Evolutionary conservation across 2,797 vertebrate species (phyloP).

Genomic region (Muscicapa striata): DNA sequence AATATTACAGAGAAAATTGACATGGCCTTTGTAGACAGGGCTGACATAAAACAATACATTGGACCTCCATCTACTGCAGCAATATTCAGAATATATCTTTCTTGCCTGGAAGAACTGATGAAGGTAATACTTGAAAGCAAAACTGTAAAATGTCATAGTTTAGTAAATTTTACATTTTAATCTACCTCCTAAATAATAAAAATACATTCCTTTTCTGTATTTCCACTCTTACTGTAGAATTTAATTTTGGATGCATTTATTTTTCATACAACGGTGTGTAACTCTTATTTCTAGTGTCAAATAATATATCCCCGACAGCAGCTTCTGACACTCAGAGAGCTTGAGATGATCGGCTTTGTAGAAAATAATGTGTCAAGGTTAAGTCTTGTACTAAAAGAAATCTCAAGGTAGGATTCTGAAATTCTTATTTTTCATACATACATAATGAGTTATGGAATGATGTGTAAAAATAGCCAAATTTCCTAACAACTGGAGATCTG

Average conservation of each 20-base stretch:
- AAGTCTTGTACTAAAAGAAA: constrained; percentile 87
- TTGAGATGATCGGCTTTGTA: constrained; percentile 89
- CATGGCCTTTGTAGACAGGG: constrained; percentile 95
- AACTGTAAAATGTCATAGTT: neutral
- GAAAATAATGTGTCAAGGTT: constrained; percentile 88
- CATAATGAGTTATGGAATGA: neutral
- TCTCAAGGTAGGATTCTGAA: constrained; percentile 78
- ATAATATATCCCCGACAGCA: constrained; percentile 94
- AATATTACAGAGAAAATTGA: constrained; percentile 98
- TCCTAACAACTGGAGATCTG: neutral
- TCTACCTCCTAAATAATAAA: neutral
- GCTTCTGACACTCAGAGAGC: constrained; percentile 89
- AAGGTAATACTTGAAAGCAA: constrained; percentile 81
- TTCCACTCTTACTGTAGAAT: neutral
- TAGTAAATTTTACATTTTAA: neutral
- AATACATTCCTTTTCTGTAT: neutral
- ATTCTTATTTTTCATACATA: neutral
- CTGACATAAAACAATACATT: constrained; percentile 97
- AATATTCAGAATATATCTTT: constrained; percentile 95
- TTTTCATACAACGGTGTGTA: neutral
- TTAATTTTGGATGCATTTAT: neutral
- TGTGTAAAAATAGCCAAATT: neutral
- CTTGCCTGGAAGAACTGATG: constrained; percentile 96
- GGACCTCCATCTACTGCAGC: constrained; percentile 90
- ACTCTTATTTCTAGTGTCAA: constrained; percentile 83